phyloP scores from a whole-genome alignment of 2,888 invertebrate genomes.

The Clunio marinus region DNA sequence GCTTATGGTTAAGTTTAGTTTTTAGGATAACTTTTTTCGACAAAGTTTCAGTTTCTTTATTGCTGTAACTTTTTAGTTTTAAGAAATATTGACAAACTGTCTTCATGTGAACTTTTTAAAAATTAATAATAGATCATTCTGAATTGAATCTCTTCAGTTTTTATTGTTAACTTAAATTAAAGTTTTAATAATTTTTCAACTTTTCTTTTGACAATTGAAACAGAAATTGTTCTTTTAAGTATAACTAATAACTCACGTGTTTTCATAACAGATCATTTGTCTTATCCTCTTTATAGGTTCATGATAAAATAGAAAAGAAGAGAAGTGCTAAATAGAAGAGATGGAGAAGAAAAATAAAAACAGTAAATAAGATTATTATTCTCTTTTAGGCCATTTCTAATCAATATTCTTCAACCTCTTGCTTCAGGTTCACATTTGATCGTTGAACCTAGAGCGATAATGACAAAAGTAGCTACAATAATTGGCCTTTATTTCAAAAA shows the following conservation, averaged over 20 bases:
- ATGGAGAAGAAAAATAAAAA: background rate
- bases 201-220: conserved; percentile 5
- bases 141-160: no score
- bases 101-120: no score
- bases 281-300: conserved; percentile 25
- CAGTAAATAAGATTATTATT: background rate
- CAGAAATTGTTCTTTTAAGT: background rate
- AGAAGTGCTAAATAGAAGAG: background rate
- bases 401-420: conserved; percentile 15
- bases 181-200: background rate
- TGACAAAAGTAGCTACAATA: conserved; percentile 23
- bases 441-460: conserved; percentile 13
- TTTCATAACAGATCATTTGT: conserved; percentile 26
- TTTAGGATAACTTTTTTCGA: no score
- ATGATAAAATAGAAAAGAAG: conserved; percentile 8
- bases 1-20: no score
- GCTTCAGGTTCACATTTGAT: conserved; percentile 30
- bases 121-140: no score
- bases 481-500: no score
- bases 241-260: conserved; percentile 17
- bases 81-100: no score
- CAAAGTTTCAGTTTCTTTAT: no score
- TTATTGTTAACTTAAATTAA: no score
- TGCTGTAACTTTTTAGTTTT: no score
- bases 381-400: background rate